Conservation (phyloP, 2,113 vertebrate species). For the Tragelaphus strepsiceros region DNA sequence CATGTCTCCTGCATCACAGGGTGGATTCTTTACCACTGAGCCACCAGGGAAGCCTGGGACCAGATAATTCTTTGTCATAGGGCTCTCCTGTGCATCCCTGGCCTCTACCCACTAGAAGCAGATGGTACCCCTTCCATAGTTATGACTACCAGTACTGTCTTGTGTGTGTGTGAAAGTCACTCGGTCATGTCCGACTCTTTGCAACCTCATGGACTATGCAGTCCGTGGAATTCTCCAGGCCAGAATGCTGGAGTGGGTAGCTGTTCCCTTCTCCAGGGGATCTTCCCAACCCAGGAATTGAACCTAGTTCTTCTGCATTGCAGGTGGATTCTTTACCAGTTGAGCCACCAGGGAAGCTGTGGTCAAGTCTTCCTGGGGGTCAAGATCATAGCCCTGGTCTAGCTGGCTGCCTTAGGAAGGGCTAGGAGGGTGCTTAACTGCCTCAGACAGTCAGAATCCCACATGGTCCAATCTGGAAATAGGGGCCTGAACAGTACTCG, state of each 20-base stretch:
- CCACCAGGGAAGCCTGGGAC: neutral
- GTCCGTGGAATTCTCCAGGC: neutral
- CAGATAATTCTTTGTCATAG: neutral
- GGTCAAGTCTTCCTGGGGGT: neutral
- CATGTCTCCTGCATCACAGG: neutral
- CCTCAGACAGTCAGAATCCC: neutral
- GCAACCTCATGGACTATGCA: neutral
- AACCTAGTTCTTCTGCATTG: neutral
- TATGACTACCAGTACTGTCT: neutral
- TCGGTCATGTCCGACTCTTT: neutral
- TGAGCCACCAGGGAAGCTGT: neutral
- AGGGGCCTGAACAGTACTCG: fast-evolving
- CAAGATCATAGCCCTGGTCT: neutral
- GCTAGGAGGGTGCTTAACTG: neutral
- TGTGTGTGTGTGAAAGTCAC: neutral
- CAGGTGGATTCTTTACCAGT: neutral
- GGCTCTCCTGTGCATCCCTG: neutral
- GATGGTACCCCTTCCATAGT: neutral
- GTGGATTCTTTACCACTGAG: neutral
- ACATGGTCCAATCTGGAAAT: neutral
- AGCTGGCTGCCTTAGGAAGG: neutral
- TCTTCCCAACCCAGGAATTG: neutral
- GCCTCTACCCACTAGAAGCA: neutral
- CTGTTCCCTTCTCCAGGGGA: neutral
- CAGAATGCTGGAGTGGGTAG: neutral